A percentile compares a stretch with the other conserved stretches of the same genome.
phyloP scores from a whole-genome alignment of 2,797 vertebrate genomes.

The Lacerta viridis region DNA sequence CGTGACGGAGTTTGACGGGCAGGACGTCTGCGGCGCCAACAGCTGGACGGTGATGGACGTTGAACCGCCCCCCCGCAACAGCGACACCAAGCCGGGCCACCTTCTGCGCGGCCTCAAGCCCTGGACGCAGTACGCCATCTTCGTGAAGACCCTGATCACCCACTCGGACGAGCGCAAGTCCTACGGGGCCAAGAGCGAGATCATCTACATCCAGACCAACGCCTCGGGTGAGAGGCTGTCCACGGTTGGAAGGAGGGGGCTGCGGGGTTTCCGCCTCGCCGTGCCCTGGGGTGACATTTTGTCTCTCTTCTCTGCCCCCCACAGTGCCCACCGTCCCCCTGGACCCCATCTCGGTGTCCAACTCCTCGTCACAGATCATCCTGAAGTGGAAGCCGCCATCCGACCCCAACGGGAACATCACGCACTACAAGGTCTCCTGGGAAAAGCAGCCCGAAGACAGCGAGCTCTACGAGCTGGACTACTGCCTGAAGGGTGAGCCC shows the following conservation, averaged over 20 bases:
- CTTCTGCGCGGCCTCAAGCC: conserved; percentile 93
- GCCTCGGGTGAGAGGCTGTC: conserved; percentile 87
- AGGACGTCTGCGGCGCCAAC: conserved; percentile 96
- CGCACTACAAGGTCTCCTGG: conserved; percentile 94
- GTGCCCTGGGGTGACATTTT: neutral
- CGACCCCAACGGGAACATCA: conserved; percentile 96
- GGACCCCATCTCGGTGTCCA: conserved; percentile 94
- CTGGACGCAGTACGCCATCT: conserved; percentile 97
- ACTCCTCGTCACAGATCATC: conserved; percentile 95
- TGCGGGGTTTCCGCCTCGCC: neutral
- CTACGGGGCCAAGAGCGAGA: conserved; percentile 94
- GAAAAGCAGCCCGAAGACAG: conserved; percentile 91
- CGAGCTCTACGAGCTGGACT: conserved; percentile 93
- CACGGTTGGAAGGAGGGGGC: no score
- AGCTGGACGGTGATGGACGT: conserved; percentile 97
- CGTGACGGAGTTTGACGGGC: conserved; percentile 96
- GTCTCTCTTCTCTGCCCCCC: conserved; percentile 9
- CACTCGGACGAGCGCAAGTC: conserved; percentile 92
- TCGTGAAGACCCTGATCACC: conserved; percentile 95
- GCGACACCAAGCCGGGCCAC: conserved; percentile 84
- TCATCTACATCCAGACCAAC: conserved; percentile 94
- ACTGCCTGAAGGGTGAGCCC: conserved; percentile 92
- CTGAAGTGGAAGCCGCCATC: conserved; percentile 96
- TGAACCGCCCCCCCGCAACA: conserved; percentile 87
- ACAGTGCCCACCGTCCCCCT: conserved; percentile 93